These are phyloP conservation scores for Sclerurus mexicanus DNA, from an alignment of 2,113 vertebrate species.

Conservation along the genomic window DNA sequence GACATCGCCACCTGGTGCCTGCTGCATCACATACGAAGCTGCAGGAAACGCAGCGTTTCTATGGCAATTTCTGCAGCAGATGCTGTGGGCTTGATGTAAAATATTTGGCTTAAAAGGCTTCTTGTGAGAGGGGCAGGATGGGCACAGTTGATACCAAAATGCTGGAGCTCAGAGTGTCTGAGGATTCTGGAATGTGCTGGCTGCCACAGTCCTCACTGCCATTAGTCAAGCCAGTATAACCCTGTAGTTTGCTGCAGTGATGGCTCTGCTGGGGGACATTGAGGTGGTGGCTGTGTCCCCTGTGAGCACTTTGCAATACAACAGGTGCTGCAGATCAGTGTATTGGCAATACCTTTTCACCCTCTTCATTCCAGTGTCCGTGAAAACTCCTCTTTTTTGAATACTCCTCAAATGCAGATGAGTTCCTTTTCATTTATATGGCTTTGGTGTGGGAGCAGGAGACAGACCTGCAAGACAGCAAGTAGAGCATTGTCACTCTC, in stretches of 20 bases:
- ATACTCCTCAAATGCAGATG: neutral
- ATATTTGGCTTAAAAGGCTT: neutral
- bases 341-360: neutral
- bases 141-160: neutral
- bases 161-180: neutral
- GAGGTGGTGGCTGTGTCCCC: neutral
- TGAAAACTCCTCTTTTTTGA: neutral
- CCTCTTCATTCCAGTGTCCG: neutral
- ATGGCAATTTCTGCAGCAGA: neutral
- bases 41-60: neutral
- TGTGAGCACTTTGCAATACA: neutral
- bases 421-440: neutral
- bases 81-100: neutral
- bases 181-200: neutral
- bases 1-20: conserved; percentile 55
- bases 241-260: neutral
- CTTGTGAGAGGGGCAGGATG: neutral
- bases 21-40: neutral
- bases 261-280: neutral
- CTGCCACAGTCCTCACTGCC: neutral
- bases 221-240: neutral
- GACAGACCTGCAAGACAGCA: neutral
- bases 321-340: neutral
- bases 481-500: neutral
- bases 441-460: neutral